Evolutionary conservation across 2,113 vertebrate genomes (phyloP).

Genomic region (Crotalus helleri): DNA sequence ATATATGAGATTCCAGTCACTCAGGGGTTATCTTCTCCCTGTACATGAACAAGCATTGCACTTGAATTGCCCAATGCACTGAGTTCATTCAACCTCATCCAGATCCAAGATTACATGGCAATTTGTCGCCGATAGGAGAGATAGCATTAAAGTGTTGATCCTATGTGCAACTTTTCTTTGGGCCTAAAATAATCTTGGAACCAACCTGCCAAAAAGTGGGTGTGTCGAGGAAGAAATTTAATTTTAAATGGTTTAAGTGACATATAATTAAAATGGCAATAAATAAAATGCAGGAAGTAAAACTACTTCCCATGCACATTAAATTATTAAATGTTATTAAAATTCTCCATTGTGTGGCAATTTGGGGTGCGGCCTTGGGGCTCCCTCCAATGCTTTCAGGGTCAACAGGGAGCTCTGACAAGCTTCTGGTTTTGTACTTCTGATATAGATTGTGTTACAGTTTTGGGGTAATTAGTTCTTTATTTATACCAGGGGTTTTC

Average conservation of each 20-base stretch:
- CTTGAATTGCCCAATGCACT: background rate
- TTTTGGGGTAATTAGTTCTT: background rate
- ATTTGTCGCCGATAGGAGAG: background rate
- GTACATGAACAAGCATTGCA: background rate
- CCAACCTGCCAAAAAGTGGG: background rate
- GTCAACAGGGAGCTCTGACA: background rate
- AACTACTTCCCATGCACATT: background rate
- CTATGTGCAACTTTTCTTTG: background rate
- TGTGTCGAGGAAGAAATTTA: background rate
- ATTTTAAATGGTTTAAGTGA: background rate
- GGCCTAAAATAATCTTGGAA: background rate
- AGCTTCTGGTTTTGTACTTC: background rate
- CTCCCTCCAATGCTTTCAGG: background rate
- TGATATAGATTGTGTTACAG: background rate
- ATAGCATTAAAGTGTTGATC: background rate
- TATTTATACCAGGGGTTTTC: background rate
- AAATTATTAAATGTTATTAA: background rate
- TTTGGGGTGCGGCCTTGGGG: background rate
- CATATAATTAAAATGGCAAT: background rate
- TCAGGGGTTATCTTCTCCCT: background rate
- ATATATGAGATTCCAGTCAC: background rate
- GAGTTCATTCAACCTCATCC: background rate
- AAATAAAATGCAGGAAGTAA: background rate
- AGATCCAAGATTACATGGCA: background rate
- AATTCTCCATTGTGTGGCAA: background rate